phyloP scores from a whole-genome alignment of 2,888 invertebrate species.

The Camponotus fellah region DNA sequence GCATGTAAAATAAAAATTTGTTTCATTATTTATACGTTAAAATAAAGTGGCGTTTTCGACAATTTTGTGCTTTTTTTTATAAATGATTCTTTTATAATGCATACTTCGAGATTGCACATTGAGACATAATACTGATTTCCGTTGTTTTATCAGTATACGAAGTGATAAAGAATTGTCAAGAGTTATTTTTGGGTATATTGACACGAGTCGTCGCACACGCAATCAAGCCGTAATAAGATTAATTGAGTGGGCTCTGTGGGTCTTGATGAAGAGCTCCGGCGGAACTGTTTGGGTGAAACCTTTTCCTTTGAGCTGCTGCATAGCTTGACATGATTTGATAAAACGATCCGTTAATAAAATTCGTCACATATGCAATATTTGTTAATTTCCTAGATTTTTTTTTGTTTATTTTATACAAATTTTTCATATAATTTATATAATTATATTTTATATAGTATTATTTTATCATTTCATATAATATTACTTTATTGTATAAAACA shows the following conservation, averaged over 20 bases:
- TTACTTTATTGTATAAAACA: background rate
- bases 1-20: background rate
- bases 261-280: slow-evolving; percentile 26
- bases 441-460: too few species aligned
- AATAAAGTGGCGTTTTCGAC: background rate
- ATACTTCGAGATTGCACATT: background rate
- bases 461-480: background rate
- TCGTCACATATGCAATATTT: background rate
- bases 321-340: slow-evolving; percentile 20
- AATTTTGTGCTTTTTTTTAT: background rate
- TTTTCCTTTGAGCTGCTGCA: slow-evolving; percentile 18
- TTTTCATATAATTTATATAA: too few species aligned
- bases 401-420: too few species aligned
- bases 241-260: slow-evolving; percentile 43
- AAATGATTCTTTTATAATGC: background rate
- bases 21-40: background rate
- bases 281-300: slow-evolving; percentile 19
- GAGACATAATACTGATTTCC: background rate
- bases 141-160: background rate
- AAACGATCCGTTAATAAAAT: background rate
- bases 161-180: slow-evolving; percentile 18
- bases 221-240: slow-evolving; percentile 53
- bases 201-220: background rate
- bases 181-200: slow-evolving; percentile 27
- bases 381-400: background rate